Base-by-base conservation (phyloP, 2,888 invertebrate species). In the Mythimna lalbum region DNA sequence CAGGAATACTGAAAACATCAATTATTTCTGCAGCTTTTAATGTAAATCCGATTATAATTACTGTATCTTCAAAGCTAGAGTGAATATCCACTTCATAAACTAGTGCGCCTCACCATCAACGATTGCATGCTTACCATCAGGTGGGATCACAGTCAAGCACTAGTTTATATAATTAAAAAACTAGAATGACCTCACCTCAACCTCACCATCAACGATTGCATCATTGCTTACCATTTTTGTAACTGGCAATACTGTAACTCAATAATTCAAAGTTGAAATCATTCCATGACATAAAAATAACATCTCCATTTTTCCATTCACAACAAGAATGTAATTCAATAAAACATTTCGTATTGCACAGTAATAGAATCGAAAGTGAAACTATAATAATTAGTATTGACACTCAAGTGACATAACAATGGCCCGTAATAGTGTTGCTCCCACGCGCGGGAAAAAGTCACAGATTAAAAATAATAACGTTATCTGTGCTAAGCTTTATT, bases 321-420 rank as follows among this genome's bases (percentile, higher is more conserved):
- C 39, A 53, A 33, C 66, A 67, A 53, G 23, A 74, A 39, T 33
- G n/a, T 69, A 67, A 60, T 71, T 69, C 72, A 62, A 82, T 78
- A 73, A 76, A 63, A 60, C 39, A 65, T 65, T 59, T 74, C 61
- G 21, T 76, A 73, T 23, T 57, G 39, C 65, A 21, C 76, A 68
- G 50, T 71, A 73, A 71, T 71, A 76, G 49, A 79, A 72, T 74
- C 64, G 77, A 84, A 85, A 86, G 78, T 74, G 73, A 76, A 76
- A 74, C 71, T 60, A 63, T 79, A 67, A 79, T 80, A 82, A 86
- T 80, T 84, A 80, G 63, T 85, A 85, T 86, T 85, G 82, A 77
- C 84, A 84, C 69, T 78, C 19, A 60, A 75, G 66, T 84, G 86
- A 80, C 84, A 79, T 73, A 80, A 84, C 85, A 85, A 85, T 86